Base-by-base conservation (phyloP, 1,140 invertebrate genomes). In the Euborellia annulipes region DNA sequence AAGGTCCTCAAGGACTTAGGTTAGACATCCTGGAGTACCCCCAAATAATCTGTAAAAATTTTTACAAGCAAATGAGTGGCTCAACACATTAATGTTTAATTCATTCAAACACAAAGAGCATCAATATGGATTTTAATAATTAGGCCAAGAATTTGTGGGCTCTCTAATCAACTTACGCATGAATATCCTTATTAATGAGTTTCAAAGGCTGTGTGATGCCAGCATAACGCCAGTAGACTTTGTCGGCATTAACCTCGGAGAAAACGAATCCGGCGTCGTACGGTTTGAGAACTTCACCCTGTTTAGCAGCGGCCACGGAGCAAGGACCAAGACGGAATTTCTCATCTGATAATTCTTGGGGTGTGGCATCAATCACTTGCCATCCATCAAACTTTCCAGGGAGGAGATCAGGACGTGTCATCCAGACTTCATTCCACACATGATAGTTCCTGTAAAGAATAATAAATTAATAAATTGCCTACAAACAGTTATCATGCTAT, bases 391-490 rank as follows among this genome's bases (percentile, higher is more conserved):
- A 85, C 14, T 66, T 61, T 41, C 71, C 70, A 0, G 61, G 52
- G 0, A 78, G 77, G 20, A 95, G 62, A 62, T 96, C 91, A 1
- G 80, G 75, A 17, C 92, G 67, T 41, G 75, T 74, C 78, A 93
- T 90, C 89, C 90, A 95, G 1, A 85, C 82, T 63, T 95, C 91
- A 62, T 89, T 88, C 92, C 91, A 96, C 2, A 93, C 89, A 56
- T 95, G 92, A 60, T 89, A 95, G 57, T 94, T 94, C 79, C 73
- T 73, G 45, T 9, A 17, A 18, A 11, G 3, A n/a, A n/a, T n/a
- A n/a, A n/a, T n/a, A n/a, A n/a, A n/a, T n/a, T n/a, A n/a, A n/a
- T n/a, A n/a, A 13, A 14, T 22, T 40, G 6, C 27, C 22, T 34
- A 3, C 9, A 16, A 9, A n/a, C 8, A 17, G 39, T 1, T 8